Evolutionary conservation across 2,113 vertebrate species (phyloP), one percentile per base, ranked within the genome.

Genomic region (Perca fluviatilis): DNA sequence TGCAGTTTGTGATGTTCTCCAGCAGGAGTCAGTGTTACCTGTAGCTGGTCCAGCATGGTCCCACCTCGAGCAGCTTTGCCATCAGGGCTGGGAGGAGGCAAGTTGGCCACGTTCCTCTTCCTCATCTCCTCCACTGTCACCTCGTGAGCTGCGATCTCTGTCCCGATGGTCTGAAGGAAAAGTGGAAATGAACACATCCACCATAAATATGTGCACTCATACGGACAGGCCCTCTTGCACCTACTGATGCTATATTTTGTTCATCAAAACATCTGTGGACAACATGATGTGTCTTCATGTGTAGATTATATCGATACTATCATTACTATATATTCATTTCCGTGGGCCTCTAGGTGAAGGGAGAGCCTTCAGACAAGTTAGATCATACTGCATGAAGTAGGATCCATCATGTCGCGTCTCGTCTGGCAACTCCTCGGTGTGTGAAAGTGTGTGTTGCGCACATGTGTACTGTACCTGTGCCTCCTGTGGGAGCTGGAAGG

Each of bases 401-500:
- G 7, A 68, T 40, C 36, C 72, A 74, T 53, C 10, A 65, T 68
- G 25, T 65, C 5, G 50, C 14, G n/a, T 36, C 40, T 57, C 18
- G 30, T 64, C 33, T 36, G 13, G 9, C 16, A n/a, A 8, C 7
- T n/a, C 40, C 40, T 54, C 19, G 27, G 18, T 12, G 6, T 51
- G 30, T 61, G 70, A 49, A 21, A 60, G 67, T 72, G 79, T 46
- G 10, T 25, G 12, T 23, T 47, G 9, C 19, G 36, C 4, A 7
- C 13, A 47, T 2, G 33, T 33, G 33, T 25, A 9, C 1, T n/a
- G n/a, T 83, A 99, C 98, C 98, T 99, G 98, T 15, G 98, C 98
- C 84, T 99, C 98, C 86, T 97, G 96, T 0, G 98, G 97, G 53
- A 98, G 95, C 86, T 98, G 97, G 87, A 98, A 96, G 66, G 98